Evolutionary conservation across 1,140 invertebrate genomes (phyloP).

Genomic region (Aphidius ervi): DNA sequence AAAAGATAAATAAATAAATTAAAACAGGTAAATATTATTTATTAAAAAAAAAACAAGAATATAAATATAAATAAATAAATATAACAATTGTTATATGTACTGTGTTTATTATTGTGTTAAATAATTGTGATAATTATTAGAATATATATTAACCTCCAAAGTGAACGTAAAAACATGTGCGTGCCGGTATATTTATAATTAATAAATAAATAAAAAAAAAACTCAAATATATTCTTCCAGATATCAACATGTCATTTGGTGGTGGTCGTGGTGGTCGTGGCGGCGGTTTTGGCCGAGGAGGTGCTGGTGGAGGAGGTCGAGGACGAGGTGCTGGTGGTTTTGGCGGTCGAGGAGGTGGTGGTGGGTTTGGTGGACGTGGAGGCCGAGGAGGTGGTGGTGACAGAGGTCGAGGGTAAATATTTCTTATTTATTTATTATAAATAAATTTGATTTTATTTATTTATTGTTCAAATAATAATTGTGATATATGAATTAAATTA

Average conservation of each 20-base stretch:
- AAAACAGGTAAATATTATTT: too few relatives aligned
- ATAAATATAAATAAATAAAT: too few relatives aligned
- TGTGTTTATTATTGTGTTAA: too few relatives aligned
- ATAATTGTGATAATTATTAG: too few relatives aligned
- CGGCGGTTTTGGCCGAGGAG: constrained; percentile 34
- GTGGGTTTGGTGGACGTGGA: constrained; percentile 40
- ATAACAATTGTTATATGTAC: too few relatives aligned
- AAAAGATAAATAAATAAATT: too few relatives aligned
- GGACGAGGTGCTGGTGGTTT: constrained; percentile 50
- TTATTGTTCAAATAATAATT: constrained; percentile 7
- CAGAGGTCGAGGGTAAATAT: constrained; percentile 16
- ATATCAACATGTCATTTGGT: constrained; percentile 44
- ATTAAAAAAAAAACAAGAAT: too few relatives aligned
- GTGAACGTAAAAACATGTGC: too few relatives aligned
- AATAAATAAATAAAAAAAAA: too few relatives aligned
- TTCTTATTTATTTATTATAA: background rate
- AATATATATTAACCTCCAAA: too few relatives aligned
- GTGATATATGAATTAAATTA: constrained; percentile 13
- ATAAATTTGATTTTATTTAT: background rate
- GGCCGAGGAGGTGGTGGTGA: constrained; percentile 43
- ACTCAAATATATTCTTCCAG: background rate
- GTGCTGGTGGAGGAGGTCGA: constrained; percentile 55
- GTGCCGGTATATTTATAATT: too few relatives aligned
- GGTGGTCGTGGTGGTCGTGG: constrained; percentile 48
- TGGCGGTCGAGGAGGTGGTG: constrained; percentile 41